A percentile compares a stretch with the other conserved stretches of the same genome.
Conservation (phyloP, 92 coral and sea anemone genomes). For the Phenganax stokvisi region DNA sequence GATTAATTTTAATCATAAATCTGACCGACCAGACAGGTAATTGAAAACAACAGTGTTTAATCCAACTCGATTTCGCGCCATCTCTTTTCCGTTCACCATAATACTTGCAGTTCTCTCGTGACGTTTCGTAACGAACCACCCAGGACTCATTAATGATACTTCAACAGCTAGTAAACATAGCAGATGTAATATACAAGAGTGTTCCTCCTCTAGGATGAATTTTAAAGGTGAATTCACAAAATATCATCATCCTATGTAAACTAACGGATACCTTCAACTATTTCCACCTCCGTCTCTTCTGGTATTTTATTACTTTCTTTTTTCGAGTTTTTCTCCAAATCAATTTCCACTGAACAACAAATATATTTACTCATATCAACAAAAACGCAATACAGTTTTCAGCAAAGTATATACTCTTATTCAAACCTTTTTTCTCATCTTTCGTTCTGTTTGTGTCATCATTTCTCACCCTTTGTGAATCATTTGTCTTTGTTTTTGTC, state of each 20-base stretch:
- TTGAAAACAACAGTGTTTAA: constrained; percentile 21
- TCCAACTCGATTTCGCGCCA: constrained; percentile 22
- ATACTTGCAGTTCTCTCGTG: constrained; percentile 19
- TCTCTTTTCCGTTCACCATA: constrained; percentile 26
- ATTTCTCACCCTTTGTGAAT: no score
- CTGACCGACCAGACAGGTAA: constrained; percentile 21
- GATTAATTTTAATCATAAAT: not conserved
- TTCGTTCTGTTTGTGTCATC: not conserved
- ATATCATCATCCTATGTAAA: no score
- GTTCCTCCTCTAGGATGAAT: not conserved
- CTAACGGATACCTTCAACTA: constrained; percentile 9
- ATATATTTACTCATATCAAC: not conserved
- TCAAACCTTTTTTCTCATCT: not conserved
- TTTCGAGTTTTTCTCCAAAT: not conserved
- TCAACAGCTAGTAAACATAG: not conserved
- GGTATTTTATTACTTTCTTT: not conserved
- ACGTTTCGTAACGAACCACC: not conserved
- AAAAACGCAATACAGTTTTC: not conserved
- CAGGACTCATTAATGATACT: constrained; percentile 21
- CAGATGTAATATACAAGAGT: not conserved
- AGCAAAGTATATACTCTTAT: not conserved
- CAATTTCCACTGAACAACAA: not conserved
- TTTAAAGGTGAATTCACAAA: not conserved
- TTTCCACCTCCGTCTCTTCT: not conserved
- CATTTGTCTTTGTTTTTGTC: no score